Conservation (phyloP, 2,113 vertebrate genomes). For the Geococcyx californianus region DNA sequence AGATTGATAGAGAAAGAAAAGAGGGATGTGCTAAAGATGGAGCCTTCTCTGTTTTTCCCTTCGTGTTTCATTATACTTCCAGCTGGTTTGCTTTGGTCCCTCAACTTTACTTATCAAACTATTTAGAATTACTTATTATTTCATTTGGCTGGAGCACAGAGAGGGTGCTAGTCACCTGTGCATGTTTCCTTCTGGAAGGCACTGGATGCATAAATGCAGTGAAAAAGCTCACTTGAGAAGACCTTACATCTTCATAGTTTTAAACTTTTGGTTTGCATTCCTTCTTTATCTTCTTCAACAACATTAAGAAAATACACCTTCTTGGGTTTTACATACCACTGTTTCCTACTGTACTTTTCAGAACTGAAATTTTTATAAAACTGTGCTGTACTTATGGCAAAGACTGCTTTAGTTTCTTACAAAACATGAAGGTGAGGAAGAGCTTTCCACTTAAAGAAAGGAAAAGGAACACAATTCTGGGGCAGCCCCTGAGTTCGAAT, state of each 20-base stretch:
- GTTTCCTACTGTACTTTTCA: background rate
- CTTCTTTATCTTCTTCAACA: background rate
- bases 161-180: background rate
- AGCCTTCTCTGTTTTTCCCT: background rate
- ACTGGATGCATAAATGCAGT: background rate
- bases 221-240: background rate
- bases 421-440: background rate
- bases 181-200: background rate
- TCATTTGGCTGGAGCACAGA: background rate
- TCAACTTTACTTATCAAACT: background rate
- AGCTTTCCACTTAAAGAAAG: background rate
- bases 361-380: background rate
- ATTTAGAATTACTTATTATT: background rate
- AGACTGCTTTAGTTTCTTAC: background rate
- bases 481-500: background rate
- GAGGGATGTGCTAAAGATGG: background rate
- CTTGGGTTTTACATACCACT: background rate
- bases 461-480: background rate
- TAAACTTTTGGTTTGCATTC: background rate
- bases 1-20: background rate
- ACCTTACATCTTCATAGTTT: background rate
- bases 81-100: background rate
- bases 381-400: background rate
- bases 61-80: background rate
- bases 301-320: background rate